phyloP scores from a whole-genome alignment of 2,888 invertebrate species.

The Euzophera pinguis region DNA sequence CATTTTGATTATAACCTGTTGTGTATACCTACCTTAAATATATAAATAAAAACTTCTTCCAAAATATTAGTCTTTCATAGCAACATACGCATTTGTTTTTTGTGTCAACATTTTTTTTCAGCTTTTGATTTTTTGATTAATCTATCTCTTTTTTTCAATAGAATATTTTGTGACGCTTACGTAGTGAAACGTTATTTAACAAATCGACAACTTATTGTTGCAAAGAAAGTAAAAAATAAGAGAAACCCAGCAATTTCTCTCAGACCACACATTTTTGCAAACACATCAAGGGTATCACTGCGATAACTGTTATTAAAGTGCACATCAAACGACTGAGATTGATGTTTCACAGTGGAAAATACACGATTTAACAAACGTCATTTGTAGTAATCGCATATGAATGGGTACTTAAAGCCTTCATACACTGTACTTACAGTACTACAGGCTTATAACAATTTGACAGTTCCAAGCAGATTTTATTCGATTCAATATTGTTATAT shows the following conservation, averaged over 20 bases:
- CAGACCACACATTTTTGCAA: constrained; percentile 9
- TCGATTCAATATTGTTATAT: neutral
- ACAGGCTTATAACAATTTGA: neutral
- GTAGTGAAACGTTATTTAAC: too few species aligned
- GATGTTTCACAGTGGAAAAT: constrained; percentile 10
- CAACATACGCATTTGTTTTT: too few species aligned
- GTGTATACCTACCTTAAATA: too few species aligned
- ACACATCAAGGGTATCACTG: constrained; percentile 6
- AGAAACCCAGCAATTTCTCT: neutral
- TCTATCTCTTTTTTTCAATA: too few species aligned
- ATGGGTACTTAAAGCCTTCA: constrained; percentile 6
- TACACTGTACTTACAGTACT: constrained; percentile 6
- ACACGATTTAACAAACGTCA: constrained; percentile 14
- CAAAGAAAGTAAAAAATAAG: neutral
- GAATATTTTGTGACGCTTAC: too few species aligned
- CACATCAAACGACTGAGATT: constrained; percentile 1
- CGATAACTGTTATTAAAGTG: constrained; percentile 8
- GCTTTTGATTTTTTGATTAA: too few species aligned
- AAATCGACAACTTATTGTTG: neutral
- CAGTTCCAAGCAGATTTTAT: neutral
- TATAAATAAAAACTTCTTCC: too few species aligned
- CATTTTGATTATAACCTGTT: too few species aligned
- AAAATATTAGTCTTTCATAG: too few species aligned
- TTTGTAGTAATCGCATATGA: constrained; percentile 12
- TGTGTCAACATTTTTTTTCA: too few species aligned